Evolutionary conservation across 2,888 invertebrate genomes (phyloP), one percentile per base, ranked within the genome.

Genomic region (Cryptocephalus moraei): DNA sequence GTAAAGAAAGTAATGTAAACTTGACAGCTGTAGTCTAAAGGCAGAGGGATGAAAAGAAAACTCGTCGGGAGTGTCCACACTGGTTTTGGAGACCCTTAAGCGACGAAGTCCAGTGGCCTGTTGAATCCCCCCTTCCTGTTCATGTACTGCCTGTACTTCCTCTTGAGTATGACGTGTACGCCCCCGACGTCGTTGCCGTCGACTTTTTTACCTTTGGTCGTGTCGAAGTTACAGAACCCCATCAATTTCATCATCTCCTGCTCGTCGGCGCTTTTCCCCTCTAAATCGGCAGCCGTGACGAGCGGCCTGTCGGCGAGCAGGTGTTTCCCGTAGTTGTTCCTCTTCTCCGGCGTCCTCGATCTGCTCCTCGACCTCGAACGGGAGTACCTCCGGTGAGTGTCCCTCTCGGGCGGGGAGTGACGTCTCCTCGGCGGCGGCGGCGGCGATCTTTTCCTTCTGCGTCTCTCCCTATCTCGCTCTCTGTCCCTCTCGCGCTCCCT

Each of bases 111-210:
- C 55, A 99, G 74, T 38, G 97, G 97, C 66, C 97, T 79, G 73
- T 99, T 99, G 73, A 99, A 99, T 46, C 97, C 99, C 53, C 99
- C 99, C 72, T 95, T 93, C 52, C 99, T 80, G 73, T 99, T 99
- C 99, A 99, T 99, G 68, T 99, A 99, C 73, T 99, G 97, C 61
- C 96, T 83, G 70, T 95, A 96, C 73, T 95, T 92, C 61, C 97
- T 77, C 74, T 96, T 95, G 50, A 95, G 79, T 53, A 94, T 92
- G 48, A 96, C 91, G 69, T 96, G 95, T 53, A 95, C 94, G 32
- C 86, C 89, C n/a, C 93, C 94, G 46, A 83, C 83, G 61, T 94
- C 90, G 67, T 97, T 97, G 32, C 91, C 93, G 0, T 87, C 85
- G 0, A 97, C 94, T 73, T 91, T 90, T 72, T 93, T 94, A 60